These are phyloP conservation scores for Psix sp. DNA, from an alignment of 1,140 invertebrate species.

Conservation along the genomic window DNA sequence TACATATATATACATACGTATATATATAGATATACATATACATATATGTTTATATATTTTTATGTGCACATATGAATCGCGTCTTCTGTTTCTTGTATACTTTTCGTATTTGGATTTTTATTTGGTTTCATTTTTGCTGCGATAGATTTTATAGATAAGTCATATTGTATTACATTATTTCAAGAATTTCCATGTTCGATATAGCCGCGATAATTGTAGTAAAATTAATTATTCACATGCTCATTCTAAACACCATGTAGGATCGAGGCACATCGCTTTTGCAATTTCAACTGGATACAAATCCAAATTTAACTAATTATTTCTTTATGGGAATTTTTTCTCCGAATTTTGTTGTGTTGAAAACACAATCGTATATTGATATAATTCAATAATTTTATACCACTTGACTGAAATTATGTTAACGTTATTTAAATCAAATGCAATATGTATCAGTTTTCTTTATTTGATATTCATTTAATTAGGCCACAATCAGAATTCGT, in stretches of 20 bases:
- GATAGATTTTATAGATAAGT: constrained; percentile 61
- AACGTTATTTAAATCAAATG: background rate
- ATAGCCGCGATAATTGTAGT: constrained; percentile 56
- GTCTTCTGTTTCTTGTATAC: constrained; percentile 63
- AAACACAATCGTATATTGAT: too few relatives aligned
- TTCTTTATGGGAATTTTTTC: background rate
- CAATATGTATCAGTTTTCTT: too few relatives aligned
- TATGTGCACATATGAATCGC: constrained; percentile 74
- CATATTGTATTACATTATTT: constrained; percentile 48
- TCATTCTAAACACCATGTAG: constrained; percentile 31
- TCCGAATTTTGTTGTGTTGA: too few relatives aligned
- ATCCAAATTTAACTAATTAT: constrained; percentile 24
- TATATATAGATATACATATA: constrained; percentile 69
- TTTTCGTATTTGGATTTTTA: too few relatives aligned
- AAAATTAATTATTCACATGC: constrained; percentile 33
- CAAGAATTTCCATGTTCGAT: constrained; percentile 40
- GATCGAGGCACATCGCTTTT: constrained; percentile 44
- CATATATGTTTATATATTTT: constrained; percentile 67
- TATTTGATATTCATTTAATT: background rate
- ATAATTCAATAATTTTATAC: background rate
- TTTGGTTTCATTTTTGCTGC: constrained; percentile 66
- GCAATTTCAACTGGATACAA: constrained; percentile 35
- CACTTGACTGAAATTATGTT: constrained; percentile 1
- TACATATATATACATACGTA: constrained; percentile 74
- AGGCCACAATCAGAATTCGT: constrained; percentile 1